Percentiles rank a stretch among this genome's conserved stretches.
These are phyloP conservation scores for Benthosema pterotum DNA, from an alignment of 2,797 vertebrate species.

Conservation along the genomic window DNA sequence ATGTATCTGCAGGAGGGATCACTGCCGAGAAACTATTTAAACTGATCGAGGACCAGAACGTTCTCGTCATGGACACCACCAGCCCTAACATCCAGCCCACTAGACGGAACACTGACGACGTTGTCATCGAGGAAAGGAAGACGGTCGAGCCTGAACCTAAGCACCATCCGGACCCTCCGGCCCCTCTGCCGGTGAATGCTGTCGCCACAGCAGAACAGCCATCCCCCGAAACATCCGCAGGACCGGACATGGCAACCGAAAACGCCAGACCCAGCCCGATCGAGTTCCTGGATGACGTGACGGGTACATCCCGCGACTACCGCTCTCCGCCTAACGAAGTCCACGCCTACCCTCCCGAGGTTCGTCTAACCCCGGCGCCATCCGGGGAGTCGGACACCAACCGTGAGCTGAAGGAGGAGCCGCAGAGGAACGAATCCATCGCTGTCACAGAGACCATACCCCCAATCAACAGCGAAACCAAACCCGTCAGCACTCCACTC, in stretches of 20 bases:
- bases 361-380: slow-evolving; percentile 85
- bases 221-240: slow-evolving; percentile 51
- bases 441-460: slow-evolving; percentile 79
- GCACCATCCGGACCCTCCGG: slow-evolving; percentile 52
- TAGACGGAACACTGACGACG: slow-evolving; percentile 75
- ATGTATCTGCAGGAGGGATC: slow-evolving; percentile 79
- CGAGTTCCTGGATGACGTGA: slow-evolving; percentile 96
- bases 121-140: slow-evolving; percentile 88
- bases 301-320: slow-evolving; percentile 97
- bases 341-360: slow-evolving; percentile 96
- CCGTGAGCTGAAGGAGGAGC: slow-evolving; percentile 87
- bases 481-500: slow-evolving; percentile 81
- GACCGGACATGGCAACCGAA: slow-evolving; percentile 45
- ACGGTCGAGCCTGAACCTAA: slow-evolving; percentile 66
- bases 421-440: slow-evolving; percentile 79
- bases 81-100: slow-evolving; percentile 92
- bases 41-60: slow-evolving; percentile 88
- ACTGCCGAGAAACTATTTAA: slow-evolving; percentile 91
- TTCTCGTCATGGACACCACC: slow-evolving; percentile 95
- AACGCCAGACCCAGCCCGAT: slow-evolving; percentile 74
- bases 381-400: slow-evolving; percentile 63
- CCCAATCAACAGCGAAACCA: slow-evolving; percentile 92
- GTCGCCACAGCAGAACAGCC: slow-evolving; percentile 64
- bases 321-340: slow-evolving; percentile 96
- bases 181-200: slow-evolving; percentile 70